Evolutionary conservation across 2,888 invertebrate species (phyloP).

Genomic region (Atethmia centrago): DNA sequence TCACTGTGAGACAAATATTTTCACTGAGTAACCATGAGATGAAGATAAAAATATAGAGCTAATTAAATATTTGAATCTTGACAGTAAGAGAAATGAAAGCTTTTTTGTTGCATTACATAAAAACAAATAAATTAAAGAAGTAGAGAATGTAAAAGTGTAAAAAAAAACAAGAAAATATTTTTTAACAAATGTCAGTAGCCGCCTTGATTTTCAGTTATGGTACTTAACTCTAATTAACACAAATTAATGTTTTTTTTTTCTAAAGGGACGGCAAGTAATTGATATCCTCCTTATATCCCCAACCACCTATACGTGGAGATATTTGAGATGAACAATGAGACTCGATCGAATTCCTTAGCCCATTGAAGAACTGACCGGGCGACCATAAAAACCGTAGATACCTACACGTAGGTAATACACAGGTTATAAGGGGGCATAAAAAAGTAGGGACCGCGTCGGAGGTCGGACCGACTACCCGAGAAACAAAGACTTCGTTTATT

Average conservation of each 20-base stretch:
- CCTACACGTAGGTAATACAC: constrained; percentile 91
- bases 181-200: constrained; percentile 45
- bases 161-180: constrained; percentile 24
- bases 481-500: constrained; percentile 91
- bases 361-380: constrained; percentile 90
- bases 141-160: neutral
- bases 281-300: constrained; percentile 76
- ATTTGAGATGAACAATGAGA: constrained; percentile 85
- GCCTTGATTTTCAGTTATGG: constrained; percentile 69
- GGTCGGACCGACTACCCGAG: constrained; percentile 90
- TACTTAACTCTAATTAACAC: constrained; percentile 73
- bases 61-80: constrained; percentile 63
- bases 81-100: constrained; percentile 37
- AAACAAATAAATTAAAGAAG: constrained; percentile 1
- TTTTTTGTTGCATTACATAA: constrained; percentile 12
- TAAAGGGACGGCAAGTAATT: constrained; percentile 75
- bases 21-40: constrained; percentile 74
- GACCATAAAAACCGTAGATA: constrained; percentile 90
- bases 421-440: constrained; percentile 90
- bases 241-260: constrained; percentile 69
- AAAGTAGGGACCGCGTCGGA: constrained; percentile 90
- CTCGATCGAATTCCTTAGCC: constrained; percentile 90
- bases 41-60: constrained; percentile 68
- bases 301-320: constrained; percentile 76
- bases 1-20: constrained; percentile 83